Evolutionary conservation across 2,113 vertebrate genomes (phyloP).

Genomic region (Peromyscus californicus): DNA sequence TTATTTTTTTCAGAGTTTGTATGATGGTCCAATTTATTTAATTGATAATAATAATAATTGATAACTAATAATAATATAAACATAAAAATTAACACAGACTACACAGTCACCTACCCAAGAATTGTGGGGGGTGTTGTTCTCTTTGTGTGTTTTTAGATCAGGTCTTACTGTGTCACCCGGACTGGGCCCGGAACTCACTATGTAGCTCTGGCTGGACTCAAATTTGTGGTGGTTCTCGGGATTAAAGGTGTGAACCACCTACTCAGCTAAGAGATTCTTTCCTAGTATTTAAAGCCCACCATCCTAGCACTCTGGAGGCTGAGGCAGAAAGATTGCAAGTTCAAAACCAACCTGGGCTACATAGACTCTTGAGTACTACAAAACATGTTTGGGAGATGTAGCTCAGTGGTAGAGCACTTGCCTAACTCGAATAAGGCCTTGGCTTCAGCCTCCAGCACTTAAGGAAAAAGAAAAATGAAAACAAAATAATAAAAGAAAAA

Average conservation of each 20-base stretch:
- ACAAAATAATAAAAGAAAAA: background rate
- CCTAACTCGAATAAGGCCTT: background rate
- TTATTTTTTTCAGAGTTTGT: background rate
- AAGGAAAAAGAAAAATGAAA: background rate
- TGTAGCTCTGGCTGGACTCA: background rate
- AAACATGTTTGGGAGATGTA: background rate
- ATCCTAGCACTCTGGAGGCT: background rate
- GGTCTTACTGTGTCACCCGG: too few relatives aligned
- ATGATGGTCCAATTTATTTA: conserved; percentile 1
- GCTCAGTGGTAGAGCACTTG: background rate
- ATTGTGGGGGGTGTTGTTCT: background rate
- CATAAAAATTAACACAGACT: conserved; percentile 41
- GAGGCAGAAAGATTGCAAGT: background rate
- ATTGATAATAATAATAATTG: too few relatives aligned
- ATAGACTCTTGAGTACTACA: background rate
- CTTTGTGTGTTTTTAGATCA: background rate
- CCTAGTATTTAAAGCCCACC: background rate
- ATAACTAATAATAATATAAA: background rate
- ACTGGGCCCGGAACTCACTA: background rate
- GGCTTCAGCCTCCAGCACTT: background rate
- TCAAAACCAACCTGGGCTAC: background rate
- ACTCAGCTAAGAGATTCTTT: conserved; percentile 20
- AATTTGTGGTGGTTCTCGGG: background rate
- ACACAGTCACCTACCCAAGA: conserved; percentile 15
- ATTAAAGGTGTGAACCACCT: background rate